Conservation (phyloP, 2,888 invertebrate species). For the Drosophila koepferae region DNA sequence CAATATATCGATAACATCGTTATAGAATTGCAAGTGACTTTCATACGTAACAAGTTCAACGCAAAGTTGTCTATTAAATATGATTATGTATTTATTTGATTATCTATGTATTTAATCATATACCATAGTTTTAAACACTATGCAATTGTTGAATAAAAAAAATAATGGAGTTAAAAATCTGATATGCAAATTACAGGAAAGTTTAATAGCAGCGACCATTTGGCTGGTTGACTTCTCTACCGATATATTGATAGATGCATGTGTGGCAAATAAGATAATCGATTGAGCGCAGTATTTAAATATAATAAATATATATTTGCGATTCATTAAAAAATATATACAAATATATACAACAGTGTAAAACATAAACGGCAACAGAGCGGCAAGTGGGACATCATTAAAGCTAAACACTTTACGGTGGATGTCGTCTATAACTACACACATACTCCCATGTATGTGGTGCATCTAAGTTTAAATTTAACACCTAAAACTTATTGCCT, state of each 20-base stretch:
- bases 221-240: neutral
- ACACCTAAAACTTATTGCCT: slow-evolving; percentile 23
- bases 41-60: neutral
- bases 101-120: slow-evolving; percentile 59
- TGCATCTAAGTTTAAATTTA: slow-evolving; percentile 11
- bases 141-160: neutral
- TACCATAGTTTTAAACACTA: slow-evolving; percentile 46
- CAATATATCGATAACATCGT: slow-evolving; percentile 11
- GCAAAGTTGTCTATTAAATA: slow-evolving; percentile 4
- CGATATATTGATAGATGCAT: slow-evolving; percentile 8
- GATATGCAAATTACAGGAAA: neutral
- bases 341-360: slow-evolving; percentile 62
- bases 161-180: neutral
- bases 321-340: slow-evolving; percentile 46
- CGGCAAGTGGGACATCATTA: slow-evolving; percentile 50
- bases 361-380: slow-evolving; percentile 40
- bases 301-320: slow-evolving; percentile 13
- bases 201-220: neutral
- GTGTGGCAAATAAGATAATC: neutral
- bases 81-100: slow-evolving; percentile 17
- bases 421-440: slow-evolving; percentile 41
- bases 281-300: neutral
- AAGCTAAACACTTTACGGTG: slow-evolving; percentile 58
- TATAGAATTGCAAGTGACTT: neutral
- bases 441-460: neutral